phyloP scores from a whole-genome alignment of 2,888 invertebrate species.

The Carabus problematicus region DNA sequence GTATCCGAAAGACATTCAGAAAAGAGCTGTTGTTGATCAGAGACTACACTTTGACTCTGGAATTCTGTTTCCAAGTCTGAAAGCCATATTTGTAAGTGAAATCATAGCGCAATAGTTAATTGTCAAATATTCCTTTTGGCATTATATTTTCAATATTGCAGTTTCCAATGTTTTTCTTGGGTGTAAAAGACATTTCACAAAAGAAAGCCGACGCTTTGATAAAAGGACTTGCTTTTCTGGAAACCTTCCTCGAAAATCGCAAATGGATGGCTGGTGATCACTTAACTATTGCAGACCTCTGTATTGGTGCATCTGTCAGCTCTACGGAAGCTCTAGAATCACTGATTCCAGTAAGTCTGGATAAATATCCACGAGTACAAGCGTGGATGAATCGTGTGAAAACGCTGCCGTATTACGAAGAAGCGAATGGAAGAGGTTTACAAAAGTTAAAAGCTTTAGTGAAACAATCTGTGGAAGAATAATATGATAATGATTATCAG shows the following conservation, averaged over 20 bases:
- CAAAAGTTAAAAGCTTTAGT: too few relatives aligned
- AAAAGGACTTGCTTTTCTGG: conserved; percentile 60
- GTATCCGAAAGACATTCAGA: conserved; percentile 63
- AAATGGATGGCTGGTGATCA: conserved; percentile 63
- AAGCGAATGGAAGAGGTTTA: too few relatives aligned
- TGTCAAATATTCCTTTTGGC: not conserved
- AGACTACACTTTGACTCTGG: conserved; percentile 64
- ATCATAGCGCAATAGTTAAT: not conserved
- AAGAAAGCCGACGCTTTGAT: conserved; percentile 53
- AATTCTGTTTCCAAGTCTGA: conserved; percentile 63
- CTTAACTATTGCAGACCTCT: conserved; percentile 63
- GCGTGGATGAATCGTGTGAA: too few relatives aligned
- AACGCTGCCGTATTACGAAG: too few relatives aligned
- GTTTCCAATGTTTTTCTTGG: conserved; percentile 11
- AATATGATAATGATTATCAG: too few relatives aligned
- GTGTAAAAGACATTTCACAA: conserved; percentile 50
- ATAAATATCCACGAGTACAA: too few relatives aligned
- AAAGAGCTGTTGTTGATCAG: conserved; percentile 63
- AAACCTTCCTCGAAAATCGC: conserved; percentile 59
- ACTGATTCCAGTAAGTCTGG: too few relatives aligned
- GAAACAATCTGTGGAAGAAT: too few relatives aligned
- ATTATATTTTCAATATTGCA: too few relatives aligned
- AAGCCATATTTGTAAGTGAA: conserved; percentile 62
- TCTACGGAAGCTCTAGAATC: conserved; percentile 51
- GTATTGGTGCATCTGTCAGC: conserved; percentile 58